Conservation (phyloP, 2,888 invertebrate species). For the Tachina grossa region DNA sequence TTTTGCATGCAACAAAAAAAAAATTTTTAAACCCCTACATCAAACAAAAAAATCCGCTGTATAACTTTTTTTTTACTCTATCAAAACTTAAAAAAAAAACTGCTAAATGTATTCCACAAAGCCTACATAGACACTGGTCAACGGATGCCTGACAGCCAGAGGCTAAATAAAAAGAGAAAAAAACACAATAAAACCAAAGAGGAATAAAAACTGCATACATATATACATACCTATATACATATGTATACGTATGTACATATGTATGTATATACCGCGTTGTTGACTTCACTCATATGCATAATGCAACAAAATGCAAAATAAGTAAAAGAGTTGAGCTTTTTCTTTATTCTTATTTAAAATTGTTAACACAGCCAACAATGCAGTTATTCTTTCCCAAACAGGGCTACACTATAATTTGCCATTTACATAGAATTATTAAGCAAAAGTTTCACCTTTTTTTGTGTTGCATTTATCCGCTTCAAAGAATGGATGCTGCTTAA, state of each 20-base stretch:
- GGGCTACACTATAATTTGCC: slow-evolving; percentile 69
- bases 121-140: slow-evolving; percentile 71
- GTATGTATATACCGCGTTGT: slow-evolving; percentile 51
- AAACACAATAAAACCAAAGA: slow-evolving; percentile 43
- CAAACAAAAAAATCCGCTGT: slow-evolving; percentile 58
- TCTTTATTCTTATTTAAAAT: slow-evolving; percentile 53
- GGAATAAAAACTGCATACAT: slow-evolving; percentile 49
- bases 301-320: slow-evolving; percentile 53
- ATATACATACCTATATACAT: too few species aligned
- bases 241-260: too few species aligned
- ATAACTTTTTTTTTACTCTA: slow-evolving; percentile 12
- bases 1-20: slow-evolving; percentile 55
- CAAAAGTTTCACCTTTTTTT: slow-evolving; percentile 66
- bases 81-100: slow-evolving; percentile 45
- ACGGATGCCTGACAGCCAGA: slow-evolving; percentile 68
- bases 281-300: slow-evolving; percentile 69
- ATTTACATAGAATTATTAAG: slow-evolving; percentile 70
- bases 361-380: slow-evolving; percentile 69
- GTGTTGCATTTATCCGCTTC: slow-evolving; percentile 48
- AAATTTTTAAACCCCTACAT: slow-evolving; percentile 50
- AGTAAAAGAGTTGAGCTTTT: slow-evolving; percentile 36
- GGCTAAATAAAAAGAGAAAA: slow-evolving; percentile 40
- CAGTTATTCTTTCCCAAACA: slow-evolving; percentile 66
- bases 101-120: slow-evolving; percentile 72
- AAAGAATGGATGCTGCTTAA: slow-evolving; percentile 55